Evolutionary conservation across 1,140 invertebrate genomes (phyloP).

Genomic region (Rhagoletis pomonella): DNA sequence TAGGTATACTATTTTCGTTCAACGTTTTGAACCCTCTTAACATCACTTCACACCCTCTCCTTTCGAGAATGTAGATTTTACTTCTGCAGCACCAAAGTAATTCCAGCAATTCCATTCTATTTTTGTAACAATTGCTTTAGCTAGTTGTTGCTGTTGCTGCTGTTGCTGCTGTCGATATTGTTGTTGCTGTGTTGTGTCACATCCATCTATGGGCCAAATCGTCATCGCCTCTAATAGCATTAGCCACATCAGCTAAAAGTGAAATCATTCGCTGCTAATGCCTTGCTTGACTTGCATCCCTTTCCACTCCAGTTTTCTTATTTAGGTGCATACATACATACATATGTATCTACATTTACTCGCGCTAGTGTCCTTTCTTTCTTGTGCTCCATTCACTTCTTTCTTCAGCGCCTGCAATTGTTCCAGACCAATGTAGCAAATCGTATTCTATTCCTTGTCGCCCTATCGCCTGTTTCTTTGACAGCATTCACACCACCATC

Average conservation of each 20-base stretch:
- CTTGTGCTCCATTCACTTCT: background rate
- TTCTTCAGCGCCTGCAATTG: slow-evolving; percentile 13
- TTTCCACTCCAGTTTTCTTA: background rate
- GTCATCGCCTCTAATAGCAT: slow-evolving; percentile 46
- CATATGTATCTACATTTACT: background rate
- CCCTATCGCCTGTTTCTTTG: slow-evolving; percentile 8
- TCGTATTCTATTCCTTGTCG: background rate
- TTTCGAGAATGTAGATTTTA: background rate
- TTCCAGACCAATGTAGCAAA: slow-evolving; percentile 34
- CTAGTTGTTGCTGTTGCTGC: background rate
- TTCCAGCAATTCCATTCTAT: slow-evolving; percentile 40
- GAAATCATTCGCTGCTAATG: slow-evolving; percentile 44
- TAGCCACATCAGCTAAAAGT: slow-evolving; percentile 49
- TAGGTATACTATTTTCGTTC: background rate
- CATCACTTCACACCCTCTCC: slow-evolving; percentile 36
- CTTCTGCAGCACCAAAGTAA: slow-evolving; percentile 30
- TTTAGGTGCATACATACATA: background rate
- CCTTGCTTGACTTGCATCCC: background rate
- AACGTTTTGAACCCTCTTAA: slow-evolving; percentile 6
- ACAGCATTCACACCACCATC: slow-evolving; percentile 21
- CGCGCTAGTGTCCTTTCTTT: slow-evolving; percentile 25
- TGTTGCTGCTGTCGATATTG: background rate
- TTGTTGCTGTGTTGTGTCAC: background rate
- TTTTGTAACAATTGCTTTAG: slow-evolving; percentile 9
- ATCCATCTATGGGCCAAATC: background rate